Conservation (phyloP, 64 coral and sea anemone species). For the Porites australiensis region DNA sequence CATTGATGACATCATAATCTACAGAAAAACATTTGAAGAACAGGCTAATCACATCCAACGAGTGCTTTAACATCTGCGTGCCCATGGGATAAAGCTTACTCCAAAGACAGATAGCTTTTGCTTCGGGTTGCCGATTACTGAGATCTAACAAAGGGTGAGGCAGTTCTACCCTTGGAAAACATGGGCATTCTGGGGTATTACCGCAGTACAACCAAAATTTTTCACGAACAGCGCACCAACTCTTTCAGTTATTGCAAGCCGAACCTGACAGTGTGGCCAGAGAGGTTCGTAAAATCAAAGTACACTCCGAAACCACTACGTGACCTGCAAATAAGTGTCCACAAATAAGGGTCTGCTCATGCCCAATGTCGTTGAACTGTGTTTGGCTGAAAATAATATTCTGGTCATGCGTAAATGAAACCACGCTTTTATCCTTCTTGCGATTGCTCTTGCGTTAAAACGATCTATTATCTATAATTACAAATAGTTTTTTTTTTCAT, state of each 20-base stretch:
- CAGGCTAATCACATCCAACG: not conserved
- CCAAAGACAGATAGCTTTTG: not conserved
- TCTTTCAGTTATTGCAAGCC: not conserved
- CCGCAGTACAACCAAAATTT: not conserved
- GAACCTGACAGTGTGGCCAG: not conserved
- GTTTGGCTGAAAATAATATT: no score
- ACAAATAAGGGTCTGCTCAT: no score
- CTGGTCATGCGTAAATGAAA: no score
- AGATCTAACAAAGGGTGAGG: not conserved
- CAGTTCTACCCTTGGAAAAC: not conserved
- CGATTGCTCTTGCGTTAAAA: no score
- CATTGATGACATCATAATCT: slow-evolving; percentile 24
- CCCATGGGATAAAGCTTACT: not conserved
- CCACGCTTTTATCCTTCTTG: no score
- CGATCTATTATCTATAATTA: no score
- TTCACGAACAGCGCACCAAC: not conserved
- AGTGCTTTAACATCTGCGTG: not conserved
- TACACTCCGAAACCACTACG: no score
- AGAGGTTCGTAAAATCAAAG: not conserved
- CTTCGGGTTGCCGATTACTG: not conserved
- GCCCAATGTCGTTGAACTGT: no score
- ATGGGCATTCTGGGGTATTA: not conserved
- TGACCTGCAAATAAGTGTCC: no score
- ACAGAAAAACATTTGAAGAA: slow-evolving; percentile 13
- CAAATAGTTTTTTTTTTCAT: no score